phyloP scores from a whole-genome alignment of 2,113 vertebrate species.

The Euleptes europaea region DNA sequence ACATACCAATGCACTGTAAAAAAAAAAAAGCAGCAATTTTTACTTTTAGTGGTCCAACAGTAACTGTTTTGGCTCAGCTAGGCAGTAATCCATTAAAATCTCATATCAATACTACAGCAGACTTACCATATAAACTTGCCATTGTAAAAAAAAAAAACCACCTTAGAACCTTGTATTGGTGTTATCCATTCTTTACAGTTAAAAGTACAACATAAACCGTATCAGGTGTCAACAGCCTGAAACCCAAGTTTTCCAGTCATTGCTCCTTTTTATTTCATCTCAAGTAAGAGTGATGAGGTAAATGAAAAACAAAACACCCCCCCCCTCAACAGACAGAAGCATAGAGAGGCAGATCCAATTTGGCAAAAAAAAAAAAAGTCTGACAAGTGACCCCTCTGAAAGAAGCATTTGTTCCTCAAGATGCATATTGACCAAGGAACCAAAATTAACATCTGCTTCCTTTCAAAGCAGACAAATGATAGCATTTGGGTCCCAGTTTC shows the following conservation, averaged over 20 bases:
- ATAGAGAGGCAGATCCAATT: slow-evolving; percentile 33
- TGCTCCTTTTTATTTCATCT: slow-evolving; percentile 49
- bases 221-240: slow-evolving; percentile 60
- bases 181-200: slow-evolving; percentile 45
- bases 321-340: neutral
- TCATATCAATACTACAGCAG: slow-evolving; percentile 75
- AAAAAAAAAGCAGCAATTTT: slow-evolving; percentile 82
- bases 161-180: slow-evolving; percentile 48
- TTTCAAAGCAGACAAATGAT: slow-evolving; percentile 48
- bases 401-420: slow-evolving; percentile 33
- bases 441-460: slow-evolving; percentile 10
- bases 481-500: slow-evolving; percentile 34
- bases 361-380: slow-evolving; percentile 48
- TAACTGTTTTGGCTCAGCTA: slow-evolving; percentile 92
- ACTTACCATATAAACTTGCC: slow-evolving; percentile 72
- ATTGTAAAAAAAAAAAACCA: slow-evolving; percentile 62
- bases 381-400: slow-evolving; percentile 39
- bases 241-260: slow-evolving; percentile 51
- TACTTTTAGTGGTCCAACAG: slow-evolving; percentile 83
- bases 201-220: slow-evolving; percentile 58
- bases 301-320: slow-evolving; percentile 18
- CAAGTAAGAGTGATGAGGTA: slow-evolving; percentile 44
- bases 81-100: slow-evolving; percentile 88
- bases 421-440: neutral
- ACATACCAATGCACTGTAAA: slow-evolving; percentile 83